Base-by-base conservation (phyloP, 2,888 invertebrate genomes). In the Phortica magna region DNA sequence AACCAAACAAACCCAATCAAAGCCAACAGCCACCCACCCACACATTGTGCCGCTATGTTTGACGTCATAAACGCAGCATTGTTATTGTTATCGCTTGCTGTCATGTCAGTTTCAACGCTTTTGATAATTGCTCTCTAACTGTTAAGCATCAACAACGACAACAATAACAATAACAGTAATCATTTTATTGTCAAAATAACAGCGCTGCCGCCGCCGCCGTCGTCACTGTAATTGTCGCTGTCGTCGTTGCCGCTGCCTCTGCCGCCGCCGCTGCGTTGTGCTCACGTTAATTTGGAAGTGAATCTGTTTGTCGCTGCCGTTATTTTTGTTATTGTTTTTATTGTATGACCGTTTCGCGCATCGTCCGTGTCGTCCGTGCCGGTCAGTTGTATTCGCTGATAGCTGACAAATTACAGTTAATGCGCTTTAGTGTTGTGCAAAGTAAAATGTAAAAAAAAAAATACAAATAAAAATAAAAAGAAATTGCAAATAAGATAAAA, bases 101-200 rank as follows among this genome's bases (percentile, higher is more conserved):
- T 31, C 19, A 10, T 64, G 22, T 64, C 39, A 31, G 17, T 64
- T 64, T 64, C 19, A 9, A 14, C 12, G 14, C 7, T n/a, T 17
- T 59, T 12, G 12, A 70, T 43, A 43, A 41, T 70, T 75, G 59
- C 39, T 17, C 39, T 17, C 17, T 41, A 42, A 9, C n/a, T 43
- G 59, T 76, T 59, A 48, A 61, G 22, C 61, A 61, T 10, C 61
- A 61, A 9, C 43, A 14, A 73, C 57, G 22, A 76, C 59, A 39
- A 43, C 61, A 42, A 61, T 14, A 43, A 61, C 61, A 78, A 76
- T 78, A 82, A 77, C 77, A 74, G 79, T 77, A 39, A 10, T 65
- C 10, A 65, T 79, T 65, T 78, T 78, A 78, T 79, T 79, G 84
- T 85, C 83, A 75, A 81, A 83, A 61, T 61, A 19, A 61, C 22